Evolutionary conservation across 2,888 invertebrate genomes (phyloP), one percentile per base, ranked within the genome.

Genomic region (Drosophila nr. perissopoda): DNA sequence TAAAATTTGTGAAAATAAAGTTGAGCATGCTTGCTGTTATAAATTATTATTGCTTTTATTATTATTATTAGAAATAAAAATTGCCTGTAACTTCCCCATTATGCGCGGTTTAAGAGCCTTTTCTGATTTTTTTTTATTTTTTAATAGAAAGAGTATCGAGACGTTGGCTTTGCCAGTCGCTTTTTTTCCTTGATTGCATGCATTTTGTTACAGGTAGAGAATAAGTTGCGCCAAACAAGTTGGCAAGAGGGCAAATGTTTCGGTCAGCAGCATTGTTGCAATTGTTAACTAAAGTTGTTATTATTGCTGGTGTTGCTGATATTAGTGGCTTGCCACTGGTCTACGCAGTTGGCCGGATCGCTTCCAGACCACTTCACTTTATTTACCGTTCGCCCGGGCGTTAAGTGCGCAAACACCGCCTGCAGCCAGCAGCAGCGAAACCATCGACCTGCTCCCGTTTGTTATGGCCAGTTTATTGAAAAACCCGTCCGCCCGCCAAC

Each of bases 291-390:
- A 36, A 36, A 18, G 53, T 61, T 58, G 46, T 65, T 65, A 62
- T n/a, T 51, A 62, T 21, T 60, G 57, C 8, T 51, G 65, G 29
- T 72, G 63, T 8, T 21, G 61, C 27, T 67, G 52, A 25, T 67
- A 58, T 53, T 63, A 36, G 63, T 33, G 63, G 64, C 65, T 33
- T 59, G 52, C 65, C 42, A 36, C 42, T 21, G 16, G 61, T 53
- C 68, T 63, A 54, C 27, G 61, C 56, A 73, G 68, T 69, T 63
- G 53, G 65, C 69, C 67, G 60, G 70, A 74, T 82, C 84, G 80
- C 84, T 83, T 87, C 80, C 87, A 84, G 80, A 76, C 88, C 87
- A 87, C 87, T 87, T 82, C 81, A 87, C 84, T 73, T 87, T 87
- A 85, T 85, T 85, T 85, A 87, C 80, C 69, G 81, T 64, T 80